Percentiles rank a stretch among this genome's conserved stretches.
Conservation (phyloP, 2,888 invertebrate genomes). For the Cosmia pyralina region DNA sequence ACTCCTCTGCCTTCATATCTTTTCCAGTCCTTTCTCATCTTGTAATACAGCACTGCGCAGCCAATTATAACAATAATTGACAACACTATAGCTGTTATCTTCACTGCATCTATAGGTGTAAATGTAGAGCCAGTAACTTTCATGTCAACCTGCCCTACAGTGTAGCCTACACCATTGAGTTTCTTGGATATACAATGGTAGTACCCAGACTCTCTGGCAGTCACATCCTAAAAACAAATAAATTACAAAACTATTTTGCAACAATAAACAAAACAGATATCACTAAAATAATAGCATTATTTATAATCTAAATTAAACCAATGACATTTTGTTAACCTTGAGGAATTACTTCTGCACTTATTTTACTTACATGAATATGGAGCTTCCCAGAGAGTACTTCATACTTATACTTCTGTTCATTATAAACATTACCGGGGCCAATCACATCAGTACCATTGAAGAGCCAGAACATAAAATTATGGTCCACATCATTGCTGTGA, state of each 20-base stretch:
- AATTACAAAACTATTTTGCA: slow-evolving; percentile 26
- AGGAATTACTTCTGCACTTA: neutral
- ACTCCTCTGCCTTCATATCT: slow-evolving; percentile 82
- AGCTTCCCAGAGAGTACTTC: slow-evolving; percentile 92
- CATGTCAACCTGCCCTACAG: slow-evolving; percentile 90
- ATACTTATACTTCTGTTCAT: slow-evolving; percentile 92
- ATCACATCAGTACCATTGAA: slow-evolving; percentile 90
- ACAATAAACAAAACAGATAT: slow-evolving; percentile 11
- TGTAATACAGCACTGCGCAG: slow-evolving; percentile 84
- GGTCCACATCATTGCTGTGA: slow-evolving; percentile 91
- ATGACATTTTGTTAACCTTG: slow-evolving; percentile 62
- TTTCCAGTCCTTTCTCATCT: slow-evolving; percentile 83
- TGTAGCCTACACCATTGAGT: slow-evolving; percentile 86
- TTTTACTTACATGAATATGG: slow-evolving; percentile 90
- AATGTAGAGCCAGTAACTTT: slow-evolving; percentile 88
- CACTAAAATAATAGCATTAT: neutral
- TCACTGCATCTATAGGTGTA: slow-evolving; percentile 84
- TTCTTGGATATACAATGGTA: slow-evolving; percentile 92
- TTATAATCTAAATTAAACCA: slow-evolving; percentile 23
- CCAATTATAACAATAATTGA: slow-evolving; percentile 85
- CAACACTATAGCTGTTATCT: slow-evolving; percentile 84
- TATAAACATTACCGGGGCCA: slow-evolving; percentile 91
- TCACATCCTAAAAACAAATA: slow-evolving; percentile 87
- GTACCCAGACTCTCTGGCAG: slow-evolving; percentile 91
- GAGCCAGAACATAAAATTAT: slow-evolving; percentile 93